These are phyloP conservation scores for Brachionus angularis DNA, from an alignment of 1,140 invertebrate genomes.

Conservation along the genomic window DNA sequence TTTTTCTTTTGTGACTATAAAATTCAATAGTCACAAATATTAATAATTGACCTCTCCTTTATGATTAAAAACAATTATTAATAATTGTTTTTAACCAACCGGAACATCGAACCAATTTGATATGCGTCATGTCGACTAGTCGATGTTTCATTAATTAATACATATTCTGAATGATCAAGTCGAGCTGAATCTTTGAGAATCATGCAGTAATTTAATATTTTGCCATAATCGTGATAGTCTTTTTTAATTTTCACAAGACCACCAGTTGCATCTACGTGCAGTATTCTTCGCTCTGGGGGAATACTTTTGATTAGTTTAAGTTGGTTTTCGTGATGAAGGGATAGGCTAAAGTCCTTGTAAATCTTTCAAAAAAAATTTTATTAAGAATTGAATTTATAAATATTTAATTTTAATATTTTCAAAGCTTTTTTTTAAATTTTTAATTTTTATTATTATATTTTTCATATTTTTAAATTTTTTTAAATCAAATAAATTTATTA, in stretches of 20 bases:
- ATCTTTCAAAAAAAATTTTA: background rate
- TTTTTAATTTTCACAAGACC: background rate
- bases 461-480: too few relatives aligned
- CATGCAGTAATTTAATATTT: background rate
- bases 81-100: background rate
- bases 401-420: too few relatives aligned
- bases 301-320: background rate
- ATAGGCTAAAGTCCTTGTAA: background rate
- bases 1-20: too few relatives aligned
- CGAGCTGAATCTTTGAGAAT: background rate
- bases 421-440: too few relatives aligned
- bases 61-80: background rate
- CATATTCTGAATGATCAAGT: background rate
- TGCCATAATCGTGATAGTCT: background rate
- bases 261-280: background rate
- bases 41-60: too few relatives aligned
- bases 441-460: too few relatives aligned
- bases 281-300: background rate
- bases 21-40: too few relatives aligned
- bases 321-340: background rate
- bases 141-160: background rate
- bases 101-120: background rate
- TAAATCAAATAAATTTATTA: too few relatives aligned
- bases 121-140: background rate
- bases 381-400: background rate